Conservation (phyloP, 2,113 vertebrate species). For the Prunella himalayana region DNA sequence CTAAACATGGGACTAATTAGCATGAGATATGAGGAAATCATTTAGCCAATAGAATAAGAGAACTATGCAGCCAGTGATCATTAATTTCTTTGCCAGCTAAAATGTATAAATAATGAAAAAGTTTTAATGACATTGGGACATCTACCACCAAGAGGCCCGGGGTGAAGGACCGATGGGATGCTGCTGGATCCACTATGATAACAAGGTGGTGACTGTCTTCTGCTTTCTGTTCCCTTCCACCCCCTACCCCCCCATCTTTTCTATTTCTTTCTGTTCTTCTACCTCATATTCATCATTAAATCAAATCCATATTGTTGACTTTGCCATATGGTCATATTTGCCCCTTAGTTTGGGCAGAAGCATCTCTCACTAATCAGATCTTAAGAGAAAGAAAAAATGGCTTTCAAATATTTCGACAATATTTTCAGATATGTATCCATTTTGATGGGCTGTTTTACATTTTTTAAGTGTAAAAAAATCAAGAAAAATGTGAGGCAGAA, state of each 20-base stretch:
- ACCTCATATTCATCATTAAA: background rate
- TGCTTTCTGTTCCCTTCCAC: background rate
- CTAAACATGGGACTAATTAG: background rate
- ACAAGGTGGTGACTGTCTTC: background rate
- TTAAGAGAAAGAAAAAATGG: background rate
- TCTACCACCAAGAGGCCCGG: background rate
- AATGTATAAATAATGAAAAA: background rate
- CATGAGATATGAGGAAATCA: background rate
- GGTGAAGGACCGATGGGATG: background rate
- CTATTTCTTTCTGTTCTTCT: background rate
- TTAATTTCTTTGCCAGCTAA: background rate
- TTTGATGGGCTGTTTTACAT: background rate
- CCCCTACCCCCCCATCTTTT: rapidly evolving
- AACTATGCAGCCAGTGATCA: background rate
- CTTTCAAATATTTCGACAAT: background rate
- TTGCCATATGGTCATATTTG: background rate
- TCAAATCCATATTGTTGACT: background rate
- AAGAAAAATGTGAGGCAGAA: background rate
- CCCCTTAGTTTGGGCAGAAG: rapidly evolving
- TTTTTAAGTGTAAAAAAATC: background rate
- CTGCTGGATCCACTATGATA: background rate
- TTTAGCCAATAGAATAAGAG: background rate
- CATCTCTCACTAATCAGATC: background rate
- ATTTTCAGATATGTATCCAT: background rate
- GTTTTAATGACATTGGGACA: background rate